Conservation (phyloP, 2,888 invertebrate species). For the Carcina quercana region DNA sequence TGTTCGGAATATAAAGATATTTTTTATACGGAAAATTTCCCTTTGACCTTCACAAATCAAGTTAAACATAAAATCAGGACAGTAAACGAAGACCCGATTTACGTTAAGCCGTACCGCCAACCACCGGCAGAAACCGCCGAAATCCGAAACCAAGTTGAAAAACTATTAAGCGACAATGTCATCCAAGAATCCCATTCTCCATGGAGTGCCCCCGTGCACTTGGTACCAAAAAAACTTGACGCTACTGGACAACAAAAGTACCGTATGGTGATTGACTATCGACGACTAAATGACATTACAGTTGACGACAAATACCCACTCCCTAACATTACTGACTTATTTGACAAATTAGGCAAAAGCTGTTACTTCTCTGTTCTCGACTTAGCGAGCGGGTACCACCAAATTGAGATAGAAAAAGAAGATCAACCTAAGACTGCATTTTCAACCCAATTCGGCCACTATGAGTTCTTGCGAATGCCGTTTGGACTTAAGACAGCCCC, state of each 20-base stretch:
- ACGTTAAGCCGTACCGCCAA: conserved; percentile 20
- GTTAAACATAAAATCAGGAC: conserved; percentile 29
- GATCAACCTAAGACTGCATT: conserved; percentile 12
- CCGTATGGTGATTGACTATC: conserved; percentile 19
- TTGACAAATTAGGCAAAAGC: conserved; percentile 9
- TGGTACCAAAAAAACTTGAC: conserved; percentile 17
- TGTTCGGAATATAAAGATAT: conserved; percentile 21
- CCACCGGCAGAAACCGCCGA: conserved; percentile 21
- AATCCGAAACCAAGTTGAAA: conserved; percentile 23
- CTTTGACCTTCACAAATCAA: conserved; percentile 20
- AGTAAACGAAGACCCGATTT: conserved; percentile 18
- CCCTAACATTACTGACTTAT: conserved; percentile 10
- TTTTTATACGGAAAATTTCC: conserved; percentile 21
- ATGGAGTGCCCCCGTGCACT: conserved; percentile 13
- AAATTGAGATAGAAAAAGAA: conserved; percentile 6
- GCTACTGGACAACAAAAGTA: conserved; percentile 17
- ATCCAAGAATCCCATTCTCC: conserved; percentile 19
- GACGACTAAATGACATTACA: conserved; percentile 8
- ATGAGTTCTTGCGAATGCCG: conserved; percentile 8
- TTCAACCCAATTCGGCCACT: conserved; percentile 20
- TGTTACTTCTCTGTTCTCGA: conserved; percentile 10
- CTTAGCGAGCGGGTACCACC: conserved; percentile 12
- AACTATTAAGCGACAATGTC: conserved; percentile 25
- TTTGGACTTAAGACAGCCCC: conserved; percentile 10
- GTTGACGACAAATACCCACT: conserved; percentile 12